Evolutionary conservation across 2,113 vertebrate species (phyloP).

Genomic region (Colius striatus): DNA sequence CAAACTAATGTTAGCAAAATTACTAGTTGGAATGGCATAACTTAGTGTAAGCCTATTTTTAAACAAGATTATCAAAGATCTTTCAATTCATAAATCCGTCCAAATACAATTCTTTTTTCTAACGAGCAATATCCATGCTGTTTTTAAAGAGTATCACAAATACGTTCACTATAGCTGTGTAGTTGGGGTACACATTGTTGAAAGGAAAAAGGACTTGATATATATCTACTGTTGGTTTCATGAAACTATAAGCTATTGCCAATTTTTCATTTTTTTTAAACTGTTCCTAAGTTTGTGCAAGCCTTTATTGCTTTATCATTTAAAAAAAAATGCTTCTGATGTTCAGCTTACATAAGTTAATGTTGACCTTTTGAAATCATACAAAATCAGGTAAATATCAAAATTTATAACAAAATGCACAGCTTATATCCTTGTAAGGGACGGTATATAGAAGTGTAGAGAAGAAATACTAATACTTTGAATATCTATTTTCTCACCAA

Average conservation of each 20-base stretch:
- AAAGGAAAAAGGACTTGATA: not conserved
- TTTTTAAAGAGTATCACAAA: too few relatives aligned
- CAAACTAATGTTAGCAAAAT: not conserved
- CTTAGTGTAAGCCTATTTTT: not conserved
- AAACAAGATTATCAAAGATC: not conserved
- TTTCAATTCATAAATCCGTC: not conserved
- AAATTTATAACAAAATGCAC: not conserved
- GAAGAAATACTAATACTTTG: not conserved
- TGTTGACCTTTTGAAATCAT: not conserved
- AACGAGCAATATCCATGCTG: not conserved
- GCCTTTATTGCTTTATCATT: not conserved
- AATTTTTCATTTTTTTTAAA: not conserved
- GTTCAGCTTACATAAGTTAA: accelerated
- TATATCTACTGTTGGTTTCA: not conserved
- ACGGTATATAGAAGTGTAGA: not conserved
- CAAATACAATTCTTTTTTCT: not conserved
- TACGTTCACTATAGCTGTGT: not conserved
- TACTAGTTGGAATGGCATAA: not conserved
- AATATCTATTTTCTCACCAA: not conserved
- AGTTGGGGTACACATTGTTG: not conserved
- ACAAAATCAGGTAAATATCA: not conserved
- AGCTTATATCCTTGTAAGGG: not conserved
- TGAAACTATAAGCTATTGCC: not conserved
- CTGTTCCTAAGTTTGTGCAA: not conserved
- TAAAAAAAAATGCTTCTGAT: not conserved